Percentiles rank a stretch among this genome's conserved stretches.
Evolutionary conservation across 2,797 vertebrate species (phyloP).

Genomic region (Clarias platycephalus): DNA sequence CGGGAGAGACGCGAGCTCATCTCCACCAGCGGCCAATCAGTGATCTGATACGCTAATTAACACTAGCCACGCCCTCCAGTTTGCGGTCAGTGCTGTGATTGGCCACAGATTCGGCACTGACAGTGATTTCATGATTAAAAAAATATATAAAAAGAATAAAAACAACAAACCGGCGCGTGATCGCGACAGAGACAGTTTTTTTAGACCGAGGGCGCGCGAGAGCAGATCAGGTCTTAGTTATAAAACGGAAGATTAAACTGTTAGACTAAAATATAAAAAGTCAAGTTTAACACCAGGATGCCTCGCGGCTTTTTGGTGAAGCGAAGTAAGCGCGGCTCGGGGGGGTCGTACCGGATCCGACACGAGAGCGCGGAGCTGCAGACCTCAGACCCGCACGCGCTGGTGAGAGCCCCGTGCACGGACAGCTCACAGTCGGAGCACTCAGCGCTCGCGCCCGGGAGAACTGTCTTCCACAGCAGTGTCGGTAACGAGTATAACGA

Average conservation of each 20-base stretch:
- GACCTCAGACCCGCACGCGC: not conserved
- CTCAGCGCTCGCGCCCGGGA: not conserved
- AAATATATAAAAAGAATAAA: constrained; percentile 58
- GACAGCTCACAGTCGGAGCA: not conserved
- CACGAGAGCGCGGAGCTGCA: constrained; percentile 37
- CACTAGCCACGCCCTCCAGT: constrained; percentile 51
- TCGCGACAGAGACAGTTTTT: constrained; percentile 15
- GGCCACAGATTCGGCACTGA: constrained; percentile 50
- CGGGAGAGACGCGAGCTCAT: constrained; percentile 22
- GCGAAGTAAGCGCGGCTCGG: constrained; percentile 79
- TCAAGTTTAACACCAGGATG: constrained; percentile 67
- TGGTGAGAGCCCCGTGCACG: not conserved
- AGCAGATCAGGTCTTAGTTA: not conserved
- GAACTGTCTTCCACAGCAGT: not conserved
- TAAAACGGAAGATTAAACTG: not conserved
- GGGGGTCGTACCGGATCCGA: constrained; percentile 78
- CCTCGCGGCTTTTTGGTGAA: constrained; percentile 94
- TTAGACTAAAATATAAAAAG: not conserved
- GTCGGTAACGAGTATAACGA: not conserved
- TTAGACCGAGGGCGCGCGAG: not conserved
- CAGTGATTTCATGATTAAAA: constrained; percentile 47
- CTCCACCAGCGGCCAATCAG: constrained; percentile 45
- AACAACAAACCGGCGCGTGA: constrained; percentile 48
- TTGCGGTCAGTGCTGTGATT: constrained; percentile 52
- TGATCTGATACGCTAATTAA: constrained; percentile 46